These are phyloP conservation scores for Pogoniulus pusillus DNA, from an alignment of 2,797 vertebrate genomes.

Conservation along the genomic window DNA sequence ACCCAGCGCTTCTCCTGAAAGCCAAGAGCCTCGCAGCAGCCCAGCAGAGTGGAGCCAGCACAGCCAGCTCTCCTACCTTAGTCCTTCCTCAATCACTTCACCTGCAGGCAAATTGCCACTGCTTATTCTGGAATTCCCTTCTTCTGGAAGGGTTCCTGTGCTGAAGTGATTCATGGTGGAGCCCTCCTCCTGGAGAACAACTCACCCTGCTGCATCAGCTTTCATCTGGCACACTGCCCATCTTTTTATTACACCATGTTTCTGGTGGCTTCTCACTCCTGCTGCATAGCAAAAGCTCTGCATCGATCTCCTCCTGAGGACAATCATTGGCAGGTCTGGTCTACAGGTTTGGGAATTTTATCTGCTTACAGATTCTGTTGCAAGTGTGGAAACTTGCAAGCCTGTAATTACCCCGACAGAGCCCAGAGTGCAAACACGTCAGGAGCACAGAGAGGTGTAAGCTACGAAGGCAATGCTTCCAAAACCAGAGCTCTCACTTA, in stretches of 20 bases:
- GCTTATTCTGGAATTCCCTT: background rate
- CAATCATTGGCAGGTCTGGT: too few species aligned
- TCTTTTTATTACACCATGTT: background rate
- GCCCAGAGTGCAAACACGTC: background rate
- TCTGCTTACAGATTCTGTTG: background rate
- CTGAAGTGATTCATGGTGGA: background rate
- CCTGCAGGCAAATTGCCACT: background rate
- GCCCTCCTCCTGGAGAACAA: background rate
- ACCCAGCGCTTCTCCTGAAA: background rate
- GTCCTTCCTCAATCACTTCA: background rate
- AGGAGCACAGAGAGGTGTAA: fast-evolving
- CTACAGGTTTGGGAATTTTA: background rate
- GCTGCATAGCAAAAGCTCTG: background rate
- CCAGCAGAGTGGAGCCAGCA: background rate
- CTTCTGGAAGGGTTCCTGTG: background rate
- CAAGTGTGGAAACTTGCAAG: background rate
- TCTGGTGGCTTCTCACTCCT: background rate
- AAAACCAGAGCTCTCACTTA: fast-evolving
- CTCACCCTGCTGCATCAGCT: background rate
- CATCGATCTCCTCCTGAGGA: background rate
- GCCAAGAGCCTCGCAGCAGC: background rate
- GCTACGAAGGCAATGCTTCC: background rate
- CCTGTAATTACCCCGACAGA: background rate
- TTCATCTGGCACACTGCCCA: fast-evolving
- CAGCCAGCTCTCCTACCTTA: background rate